A percentile compares a stretch with the other conserved stretches of the same genome.
phyloP scores from a whole-genome alignment of 2,113 vertebrate genomes.

The Mormyrus iriodes region DNA sequence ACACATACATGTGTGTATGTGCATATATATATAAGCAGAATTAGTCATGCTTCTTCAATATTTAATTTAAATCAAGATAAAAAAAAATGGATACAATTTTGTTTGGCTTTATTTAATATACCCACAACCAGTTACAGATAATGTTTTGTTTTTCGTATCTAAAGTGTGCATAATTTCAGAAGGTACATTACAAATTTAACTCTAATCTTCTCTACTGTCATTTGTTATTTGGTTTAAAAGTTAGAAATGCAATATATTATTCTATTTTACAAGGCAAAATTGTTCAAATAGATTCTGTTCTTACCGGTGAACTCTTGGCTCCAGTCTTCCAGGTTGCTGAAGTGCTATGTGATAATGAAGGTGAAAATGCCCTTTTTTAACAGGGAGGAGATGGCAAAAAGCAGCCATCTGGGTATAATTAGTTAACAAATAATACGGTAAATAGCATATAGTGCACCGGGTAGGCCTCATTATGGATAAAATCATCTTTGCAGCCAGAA shows the following conservation, averaged over 20 bases:
- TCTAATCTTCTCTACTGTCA: not conserved
- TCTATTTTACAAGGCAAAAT: not conserved
- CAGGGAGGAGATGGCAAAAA: not conserved
- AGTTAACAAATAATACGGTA: not conserved
- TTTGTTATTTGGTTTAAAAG: not conserved
- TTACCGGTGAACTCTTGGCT: not conserved
- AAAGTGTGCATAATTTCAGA: not conserved
- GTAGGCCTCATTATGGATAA: slow-evolving; percentile 1
- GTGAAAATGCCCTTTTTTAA: slow-evolving; percentile 4
- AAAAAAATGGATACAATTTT: not conserved
- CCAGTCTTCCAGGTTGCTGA: not conserved
- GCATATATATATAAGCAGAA: too few relatives aligned
- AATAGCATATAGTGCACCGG: not conserved
- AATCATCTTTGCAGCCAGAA: not conserved
- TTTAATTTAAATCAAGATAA: not conserved
- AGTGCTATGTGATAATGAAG: not conserved
- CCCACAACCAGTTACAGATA: not conserved
- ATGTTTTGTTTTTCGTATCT: not conserved
- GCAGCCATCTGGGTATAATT: slow-evolving; percentile 9
- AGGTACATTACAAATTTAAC: not conserved
- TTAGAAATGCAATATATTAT: not conserved
- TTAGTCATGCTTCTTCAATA: not conserved
- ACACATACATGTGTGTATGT: too few relatives aligned
- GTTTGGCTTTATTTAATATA: not conserved
- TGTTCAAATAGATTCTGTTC: not conserved